These are phyloP conservation scores for Anser cygnoides DNA, from an alignment of 2,113 vertebrate genomes.

Conservation along the genomic window DNA sequence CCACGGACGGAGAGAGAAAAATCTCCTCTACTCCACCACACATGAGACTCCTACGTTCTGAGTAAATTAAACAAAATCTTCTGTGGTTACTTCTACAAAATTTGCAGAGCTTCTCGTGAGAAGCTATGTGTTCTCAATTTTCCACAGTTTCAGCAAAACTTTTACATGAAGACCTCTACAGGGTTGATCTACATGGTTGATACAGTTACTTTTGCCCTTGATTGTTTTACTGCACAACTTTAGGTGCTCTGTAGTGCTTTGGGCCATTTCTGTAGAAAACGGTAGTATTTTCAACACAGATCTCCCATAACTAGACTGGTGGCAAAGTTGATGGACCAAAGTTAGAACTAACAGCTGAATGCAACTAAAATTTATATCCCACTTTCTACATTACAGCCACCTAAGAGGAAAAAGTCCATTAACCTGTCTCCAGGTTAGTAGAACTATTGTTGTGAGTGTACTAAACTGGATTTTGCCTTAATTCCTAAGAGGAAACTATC, in stretches of 20 bases:
- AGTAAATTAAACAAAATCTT: conserved; percentile 8
- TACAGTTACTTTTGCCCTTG: background rate
- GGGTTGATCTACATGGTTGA: background rate
- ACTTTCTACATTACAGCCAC: background rate
- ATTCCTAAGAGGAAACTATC: background rate
- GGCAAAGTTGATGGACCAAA: background rate
- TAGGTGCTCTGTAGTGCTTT: background rate
- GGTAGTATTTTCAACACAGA: background rate
- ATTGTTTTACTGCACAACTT: background rate
- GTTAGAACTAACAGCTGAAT: background rate
- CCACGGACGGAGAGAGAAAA: background rate
- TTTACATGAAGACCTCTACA: background rate
- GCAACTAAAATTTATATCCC: background rate
- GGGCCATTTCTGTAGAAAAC: background rate
- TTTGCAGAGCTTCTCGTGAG: background rate
- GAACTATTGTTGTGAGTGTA: background rate
- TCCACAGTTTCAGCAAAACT: background rate
- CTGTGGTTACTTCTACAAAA: background rate
- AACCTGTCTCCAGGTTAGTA: background rate
- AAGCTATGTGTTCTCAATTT: background rate
- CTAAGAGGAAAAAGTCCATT: background rate
- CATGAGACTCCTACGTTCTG: background rate
- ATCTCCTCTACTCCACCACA: background rate
- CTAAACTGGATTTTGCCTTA: background rate
- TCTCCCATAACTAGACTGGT: background rate